Base-by-base conservation (phyloP, 1,140 invertebrate species). In the Brachionus paranguensis region DNA sequence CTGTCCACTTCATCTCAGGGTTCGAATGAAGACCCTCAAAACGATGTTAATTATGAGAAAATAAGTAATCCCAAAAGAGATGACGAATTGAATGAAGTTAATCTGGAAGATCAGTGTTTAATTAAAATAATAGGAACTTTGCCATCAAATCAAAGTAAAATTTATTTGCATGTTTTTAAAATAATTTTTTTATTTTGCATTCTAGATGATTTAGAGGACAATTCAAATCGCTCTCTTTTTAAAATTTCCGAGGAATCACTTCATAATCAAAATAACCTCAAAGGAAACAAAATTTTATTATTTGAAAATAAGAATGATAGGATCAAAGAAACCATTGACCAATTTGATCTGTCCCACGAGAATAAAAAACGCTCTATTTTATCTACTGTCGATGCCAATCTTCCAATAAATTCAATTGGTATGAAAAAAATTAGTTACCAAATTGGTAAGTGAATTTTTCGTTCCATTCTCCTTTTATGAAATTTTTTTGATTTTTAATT, bases 181-280 rank as follows among this genome's bases (percentile, higher is more conserved):
- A 60, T 50, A 14, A 24, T 65, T 65, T 33, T 70, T 37, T 3
- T 24, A 24, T 24, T 45, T 45, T 45, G 43, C 45, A 43, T 41
- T 8, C 20, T n/a, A 53, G n/a, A 41, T 45, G 78, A 81, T 41
- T 29, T 43, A 20, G 78, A 81, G 20, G 78, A 81, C 24, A 60
- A 81, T 43, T 81, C 78, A 3, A 64, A 81, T 64, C 50, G 78
- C 0, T 81, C 78, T 20, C 43, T 81, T 12, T 81, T 81, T 37
- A 81, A 81, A 37, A 81, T 81, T 43, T 81, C 78, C 7, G 78
- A 81, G 27, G 78, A 81, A 37, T 81, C 78, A 4, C 64, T 81
- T 3, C 72, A 76, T 27, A 50, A 50, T 12, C 72, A 76, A 76
- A 33, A 24, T 2, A 76, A 50, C 14, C 1, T 12, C 20, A 76